phyloP scores from a whole-genome alignment of 2,797 vertebrate genomes.

The Ispidina lecontei region DNA sequence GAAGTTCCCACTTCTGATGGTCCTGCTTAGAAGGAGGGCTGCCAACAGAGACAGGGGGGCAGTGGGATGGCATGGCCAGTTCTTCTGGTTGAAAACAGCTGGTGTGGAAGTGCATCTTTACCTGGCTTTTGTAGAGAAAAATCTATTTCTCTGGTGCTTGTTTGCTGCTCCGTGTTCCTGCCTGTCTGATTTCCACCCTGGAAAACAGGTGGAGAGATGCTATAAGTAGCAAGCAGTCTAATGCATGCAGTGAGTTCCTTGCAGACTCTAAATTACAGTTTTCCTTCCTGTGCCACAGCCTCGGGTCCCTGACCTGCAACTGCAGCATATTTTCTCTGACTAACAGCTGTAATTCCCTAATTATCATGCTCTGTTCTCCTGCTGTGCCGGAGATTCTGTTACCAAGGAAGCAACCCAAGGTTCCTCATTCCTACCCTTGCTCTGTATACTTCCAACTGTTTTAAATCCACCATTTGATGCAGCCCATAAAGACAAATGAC shows the following conservation, averaged over 20 bases:
- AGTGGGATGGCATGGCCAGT: neutral
- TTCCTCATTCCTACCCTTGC: constrained; percentile 26
- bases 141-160: neutral
- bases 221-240: constrained; percentile 44
- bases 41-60: neutral
- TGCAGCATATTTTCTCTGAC: constrained; percentile 83
- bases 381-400: constrained; percentile 80
- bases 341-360: constrained; percentile 86
- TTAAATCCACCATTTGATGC: constrained; percentile 49
- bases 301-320: constrained; percentile 82
- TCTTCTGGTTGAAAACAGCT: neutral
- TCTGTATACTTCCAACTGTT: constrained; percentile 64
- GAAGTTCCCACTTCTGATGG: neutral
- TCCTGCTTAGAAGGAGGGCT: neutral
- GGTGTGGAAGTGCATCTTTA: neutral
- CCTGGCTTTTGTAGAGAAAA: neutral
- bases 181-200: constrained; percentile 23
- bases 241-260: constrained; percentile 55
- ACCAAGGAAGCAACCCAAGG: constrained; percentile 70
- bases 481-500: constrained; percentile 44
- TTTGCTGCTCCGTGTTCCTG: neutral
- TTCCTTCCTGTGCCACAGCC: constrained; percentile 84
- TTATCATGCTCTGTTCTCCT: constrained; percentile 82
- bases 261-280: constrained; percentile 82
- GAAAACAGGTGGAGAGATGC: constrained; percentile 67